A percentile compares a stretch with the other conserved stretches of the same genome.
Conservation (phyloP, 2,113 vertebrate species). For the Romanogobio albipinnatus region DNA sequence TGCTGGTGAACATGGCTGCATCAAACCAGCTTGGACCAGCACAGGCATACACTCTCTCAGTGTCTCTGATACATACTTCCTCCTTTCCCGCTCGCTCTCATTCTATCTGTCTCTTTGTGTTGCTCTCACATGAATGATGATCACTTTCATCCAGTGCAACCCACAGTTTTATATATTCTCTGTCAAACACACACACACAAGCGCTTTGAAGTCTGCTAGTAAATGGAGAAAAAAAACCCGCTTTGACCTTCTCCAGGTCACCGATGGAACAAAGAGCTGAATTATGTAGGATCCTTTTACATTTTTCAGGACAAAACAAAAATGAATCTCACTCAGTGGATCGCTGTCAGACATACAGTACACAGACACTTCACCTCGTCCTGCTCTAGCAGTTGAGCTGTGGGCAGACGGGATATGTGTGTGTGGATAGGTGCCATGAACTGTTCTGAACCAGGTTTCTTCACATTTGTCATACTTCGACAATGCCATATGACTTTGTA, state of each 20-base stretch:
- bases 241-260: constrained; percentile 57
- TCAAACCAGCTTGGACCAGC: constrained; percentile 10
- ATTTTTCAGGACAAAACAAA: constrained; percentile 39
- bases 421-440: neutral
- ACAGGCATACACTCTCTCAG: neutral
- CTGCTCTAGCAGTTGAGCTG: neutral
- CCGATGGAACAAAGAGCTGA: constrained; percentile 55
- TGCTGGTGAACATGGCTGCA: neutral
- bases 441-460: neutral
- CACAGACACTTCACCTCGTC: constrained; percentile 1
- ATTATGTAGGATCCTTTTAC: constrained; percentile 58
- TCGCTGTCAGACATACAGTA: constrained; percentile 2
- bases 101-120: constrained; percentile 1
- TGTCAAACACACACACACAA: constrained; percentile 24
- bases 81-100: neutral
- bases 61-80: neutral
- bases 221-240: constrained; percentile 52
- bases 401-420: constrained; percentile 21
- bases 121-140: constrained; percentile 35
- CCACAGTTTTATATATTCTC: constrained; percentile 12
- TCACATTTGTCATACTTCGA: neutral
- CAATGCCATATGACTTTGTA: neutral
- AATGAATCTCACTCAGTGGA: constrained; percentile 26
- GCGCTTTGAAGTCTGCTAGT: constrained; percentile 47
- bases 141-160: constrained; percentile 14